Conservation (phyloP, 2,888 invertebrate species). For the Camptogramma bilineatum region DNA sequence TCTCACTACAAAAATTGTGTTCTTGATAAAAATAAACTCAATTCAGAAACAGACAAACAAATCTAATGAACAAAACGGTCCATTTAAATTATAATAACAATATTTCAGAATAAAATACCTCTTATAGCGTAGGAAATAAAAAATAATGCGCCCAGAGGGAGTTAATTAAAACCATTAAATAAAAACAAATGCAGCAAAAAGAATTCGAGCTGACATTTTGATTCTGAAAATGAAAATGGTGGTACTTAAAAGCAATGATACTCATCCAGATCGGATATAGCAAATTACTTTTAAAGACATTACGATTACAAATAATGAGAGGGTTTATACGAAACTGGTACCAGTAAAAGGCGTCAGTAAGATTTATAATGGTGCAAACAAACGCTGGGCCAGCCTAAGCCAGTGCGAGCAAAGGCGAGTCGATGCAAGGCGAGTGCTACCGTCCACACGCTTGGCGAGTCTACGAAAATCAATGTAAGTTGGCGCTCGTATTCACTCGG, state of each 20-base stretch:
- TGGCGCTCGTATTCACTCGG: too few species aligned
- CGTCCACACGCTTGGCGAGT: too few species aligned
- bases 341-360: neutral
- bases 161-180: conserved; percentile 42
- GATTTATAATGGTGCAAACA: neutral
- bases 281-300: conserved; percentile 47
- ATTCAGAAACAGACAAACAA: conserved; percentile 7
- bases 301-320: conserved; percentile 19
- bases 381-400: too few species aligned
- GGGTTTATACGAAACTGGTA: neutral
- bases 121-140: conserved; percentile 33
- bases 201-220: conserved; percentile 36
- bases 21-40: neutral
- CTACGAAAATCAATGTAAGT: too few species aligned
- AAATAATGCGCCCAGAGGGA: conserved; percentile 37
- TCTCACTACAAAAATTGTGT: too few species aligned
- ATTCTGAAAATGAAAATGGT: conserved; percentile 35
- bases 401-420: too few species aligned
- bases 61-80: conserved; percentile 19
- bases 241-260: conserved; percentile 35
- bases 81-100: conserved; percentile 25
- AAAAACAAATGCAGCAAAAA: conserved; percentile 44
- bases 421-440: too few species aligned
- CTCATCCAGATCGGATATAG: conserved; percentile 35
- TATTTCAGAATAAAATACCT: conserved; percentile 27